Conservation (phyloP, 2,797 vertebrate genomes). For the Calcarius lapponicus region DNA sequence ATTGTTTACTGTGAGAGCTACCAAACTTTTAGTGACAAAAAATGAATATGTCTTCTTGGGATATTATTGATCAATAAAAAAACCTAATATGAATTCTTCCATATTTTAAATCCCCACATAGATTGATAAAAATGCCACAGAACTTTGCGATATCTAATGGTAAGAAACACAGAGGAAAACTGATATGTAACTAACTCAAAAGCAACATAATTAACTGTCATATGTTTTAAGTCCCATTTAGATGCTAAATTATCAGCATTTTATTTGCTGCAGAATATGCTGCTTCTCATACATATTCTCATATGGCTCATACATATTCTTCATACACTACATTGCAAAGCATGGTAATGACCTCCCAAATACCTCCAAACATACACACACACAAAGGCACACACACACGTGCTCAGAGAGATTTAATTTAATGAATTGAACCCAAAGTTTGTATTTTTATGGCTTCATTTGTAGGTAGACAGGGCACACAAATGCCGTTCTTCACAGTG, state of each 20-base stretch:
- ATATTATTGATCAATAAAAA: not conserved
- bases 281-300: not conserved
- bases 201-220: not conserved
- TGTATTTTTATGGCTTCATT: not conserved
- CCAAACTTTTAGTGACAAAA: not conserved
- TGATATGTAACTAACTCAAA: not conserved
- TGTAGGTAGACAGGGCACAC: not conserved
- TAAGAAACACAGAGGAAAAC: not conserved
- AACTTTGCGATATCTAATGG: not conserved
- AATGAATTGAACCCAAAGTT: not conserved
- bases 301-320: not conserved
- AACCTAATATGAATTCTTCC: not conserved
- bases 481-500: not conserved
- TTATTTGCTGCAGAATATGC: not conserved
- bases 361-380: not conserved
- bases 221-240: not conserved
- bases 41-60: not conserved
- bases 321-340: not conserved
- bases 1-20: not conserved
- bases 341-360: not conserved
- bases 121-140: not conserved
- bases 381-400: accelerated
- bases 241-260: not conserved
- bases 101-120: not conserved
- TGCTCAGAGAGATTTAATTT: not conserved